Evolutionary conservation across 2,797 vertebrate genomes (phyloP), one percentile per base, ranked within the genome.

Genomic region (Antrozous pallidus): DNA sequence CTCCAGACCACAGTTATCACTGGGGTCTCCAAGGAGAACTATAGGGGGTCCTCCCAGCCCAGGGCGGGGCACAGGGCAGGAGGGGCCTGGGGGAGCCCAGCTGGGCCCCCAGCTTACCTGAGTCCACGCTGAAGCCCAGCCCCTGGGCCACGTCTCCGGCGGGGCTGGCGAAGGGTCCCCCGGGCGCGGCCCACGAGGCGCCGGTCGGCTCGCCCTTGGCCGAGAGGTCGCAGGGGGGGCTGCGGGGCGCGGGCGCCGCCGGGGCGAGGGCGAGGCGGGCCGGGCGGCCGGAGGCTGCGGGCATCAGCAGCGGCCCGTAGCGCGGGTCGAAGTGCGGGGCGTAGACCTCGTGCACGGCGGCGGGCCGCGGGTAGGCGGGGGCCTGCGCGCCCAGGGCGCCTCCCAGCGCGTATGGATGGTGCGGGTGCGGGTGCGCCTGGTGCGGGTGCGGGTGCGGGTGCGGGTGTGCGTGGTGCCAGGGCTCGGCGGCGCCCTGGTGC

Each of bases 301-400:
- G 99, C 97, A 99, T 98, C 96, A 99, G 97, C 97, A 99, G 98
- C 0, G 99, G 99, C 90, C 99, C 95, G 17, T 99, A 99, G 54
- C 99, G 99, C 0, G 99, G 99, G 97, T 99, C 99, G 0, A 99
- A 99, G 81, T 99, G 98, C 0, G 99, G 97, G 56, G 99, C 98
- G 7, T 99, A 99, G 98, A 99, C 99, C 90, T 99, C 99, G 2
- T 99, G 99, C 96, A 99, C 98, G 0, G 99, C 93, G 0, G 98
- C 85, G 0, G 99, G 98, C 3, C 99, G 98, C 2, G 99, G 97
- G 95, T 99, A 99, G 31, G 98, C 97, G 0, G 99, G 98, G 86
- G 98, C 97, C 98, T 99, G 99, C 14, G 98, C 97, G 73, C 99
- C 97, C 0, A 99, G 98, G 54, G 98, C 95, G 56, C 99, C 97